Evolutionary conservation across 92 coral and sea anemone species (phyloP).

Genomic region (Paramuricea clavata): DNA sequence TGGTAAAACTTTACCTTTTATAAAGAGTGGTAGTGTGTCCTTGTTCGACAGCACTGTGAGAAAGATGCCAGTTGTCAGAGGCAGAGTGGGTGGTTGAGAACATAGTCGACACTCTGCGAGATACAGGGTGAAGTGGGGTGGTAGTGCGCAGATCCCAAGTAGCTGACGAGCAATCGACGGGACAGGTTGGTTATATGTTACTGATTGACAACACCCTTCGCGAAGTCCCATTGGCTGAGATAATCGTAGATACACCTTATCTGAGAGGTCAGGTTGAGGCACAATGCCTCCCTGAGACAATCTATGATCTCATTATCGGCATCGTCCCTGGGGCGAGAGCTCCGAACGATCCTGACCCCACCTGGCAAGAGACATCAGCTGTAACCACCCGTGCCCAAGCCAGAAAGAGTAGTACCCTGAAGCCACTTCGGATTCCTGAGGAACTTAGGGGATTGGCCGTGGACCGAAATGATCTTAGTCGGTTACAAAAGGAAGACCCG

Average conservation of each 20-base stretch:
- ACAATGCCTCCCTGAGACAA: conserved; percentile 61
- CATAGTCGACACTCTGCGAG: too few species aligned
- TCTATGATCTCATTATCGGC: conserved; percentile 57
- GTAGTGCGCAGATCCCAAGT: too few species aligned
- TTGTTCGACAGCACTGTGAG: too few species aligned
- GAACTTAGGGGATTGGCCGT: neutral
- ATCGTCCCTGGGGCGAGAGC: conserved; percentile 32
- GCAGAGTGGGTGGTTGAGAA: neutral
- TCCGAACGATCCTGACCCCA: neutral
- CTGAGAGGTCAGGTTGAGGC: conserved; percentile 67
- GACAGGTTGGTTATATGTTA: conserved; percentile 57
- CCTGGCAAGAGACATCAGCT: conserved; percentile 19
- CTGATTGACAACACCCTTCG: conserved; percentile 69
- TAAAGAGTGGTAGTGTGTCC: too few species aligned
- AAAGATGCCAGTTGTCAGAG: neutral
- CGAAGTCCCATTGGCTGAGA: conserved; percentile 66
- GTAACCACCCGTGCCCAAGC: conserved; percentile 17
- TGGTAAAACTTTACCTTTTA: neutral
- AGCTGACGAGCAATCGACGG: conserved; percentile 21
- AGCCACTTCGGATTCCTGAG: neutral
- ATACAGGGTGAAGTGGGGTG: too few species aligned
- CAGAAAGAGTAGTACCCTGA: neutral
- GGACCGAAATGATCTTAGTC: conserved; percentile 29
- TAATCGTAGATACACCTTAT: conserved; percentile 62
- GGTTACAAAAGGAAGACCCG: conserved; percentile 36